Evolutionary conservation across 1,140 invertebrate species (phyloP).

Genomic region (Bombus consobrinus): DNA sequence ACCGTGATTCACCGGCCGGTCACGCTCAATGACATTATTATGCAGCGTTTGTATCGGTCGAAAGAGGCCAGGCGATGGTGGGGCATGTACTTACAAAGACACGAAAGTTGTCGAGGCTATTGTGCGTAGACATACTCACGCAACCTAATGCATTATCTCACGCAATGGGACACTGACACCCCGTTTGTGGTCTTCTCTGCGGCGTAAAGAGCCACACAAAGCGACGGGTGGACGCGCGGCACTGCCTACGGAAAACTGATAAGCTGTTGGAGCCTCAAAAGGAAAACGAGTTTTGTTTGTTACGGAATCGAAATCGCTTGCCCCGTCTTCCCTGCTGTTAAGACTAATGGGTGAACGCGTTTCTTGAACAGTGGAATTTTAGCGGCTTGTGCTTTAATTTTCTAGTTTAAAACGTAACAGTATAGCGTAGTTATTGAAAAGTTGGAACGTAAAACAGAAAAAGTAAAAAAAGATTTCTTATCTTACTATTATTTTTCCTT

Average conservation of each 20-base stretch:
- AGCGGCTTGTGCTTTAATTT: background rate
- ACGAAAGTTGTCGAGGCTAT: constrained; percentile 65
- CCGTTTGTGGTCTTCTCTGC: constrained; percentile 71
- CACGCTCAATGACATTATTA: constrained; percentile 67
- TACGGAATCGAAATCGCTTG: constrained; percentile 10
- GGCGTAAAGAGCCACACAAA: constrained; percentile 70
- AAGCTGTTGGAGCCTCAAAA: constrained; percentile 44
- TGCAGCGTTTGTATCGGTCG: constrained; percentile 62
- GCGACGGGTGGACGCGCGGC: constrained; percentile 52
- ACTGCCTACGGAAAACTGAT: constrained; percentile 65
- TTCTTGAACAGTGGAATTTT: background rate
- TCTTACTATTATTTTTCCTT: too few species aligned
- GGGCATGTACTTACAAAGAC: constrained; percentile 56
- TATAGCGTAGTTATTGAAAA: background rate
- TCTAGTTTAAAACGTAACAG: background rate
- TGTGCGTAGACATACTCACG: constrained; percentile 66
- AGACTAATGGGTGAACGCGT: constrained; percentile 22
- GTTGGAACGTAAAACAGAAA: too few species aligned
- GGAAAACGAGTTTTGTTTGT: constrained; percentile 47
- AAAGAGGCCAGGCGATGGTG: constrained; percentile 46
- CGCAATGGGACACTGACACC: constrained; percentile 75
- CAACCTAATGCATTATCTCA: constrained; percentile 72
- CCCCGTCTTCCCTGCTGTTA: constrained; percentile 8
- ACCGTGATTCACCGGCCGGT: constrained; percentile 61
- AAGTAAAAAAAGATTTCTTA: too few species aligned